phyloP scores from a whole-genome alignment of 64 coral and sea anemone species.

The Trachythela sp. region DNA sequence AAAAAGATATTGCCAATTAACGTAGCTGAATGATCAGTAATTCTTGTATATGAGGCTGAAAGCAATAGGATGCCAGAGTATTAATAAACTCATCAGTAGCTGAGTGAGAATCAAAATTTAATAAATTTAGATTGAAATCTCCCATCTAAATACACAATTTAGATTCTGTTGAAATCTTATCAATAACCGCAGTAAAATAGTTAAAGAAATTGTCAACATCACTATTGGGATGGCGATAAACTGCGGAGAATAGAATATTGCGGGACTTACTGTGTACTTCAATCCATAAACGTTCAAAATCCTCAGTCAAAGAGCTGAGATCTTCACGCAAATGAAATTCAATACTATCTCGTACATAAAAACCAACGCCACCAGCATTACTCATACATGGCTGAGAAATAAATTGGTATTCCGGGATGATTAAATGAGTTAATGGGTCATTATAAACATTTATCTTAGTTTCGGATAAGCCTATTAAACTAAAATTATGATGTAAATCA shows the following conservation, averaged over 20 bases:
- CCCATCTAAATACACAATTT: slow-evolving; percentile 6
- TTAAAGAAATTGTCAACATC: slow-evolving; percentile 15
- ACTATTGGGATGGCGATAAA: slow-evolving; percentile 39
- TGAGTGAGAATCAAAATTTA: slow-evolving; percentile 40
- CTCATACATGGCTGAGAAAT: not conserved
- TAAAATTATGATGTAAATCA: not conserved
- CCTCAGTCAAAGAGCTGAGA: not conserved
- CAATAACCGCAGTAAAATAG: not conserved
- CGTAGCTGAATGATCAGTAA: not conserved
- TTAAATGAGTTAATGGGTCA: not conserved
- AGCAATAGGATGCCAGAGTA: not conserved
- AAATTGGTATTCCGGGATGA: not conserved
- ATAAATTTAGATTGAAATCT: slow-evolving; percentile 35
- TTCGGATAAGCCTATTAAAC: not conserved
- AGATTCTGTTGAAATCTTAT: slow-evolving; percentile 1
- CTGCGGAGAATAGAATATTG: not conserved
- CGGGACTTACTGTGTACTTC: slow-evolving; percentile 14
- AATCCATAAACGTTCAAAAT: slow-evolving; percentile 30
- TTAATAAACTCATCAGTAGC: not conserved
- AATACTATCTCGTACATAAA: no score
- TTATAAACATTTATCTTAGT: not conserved
- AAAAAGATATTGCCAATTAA: slow-evolving; percentile 18
- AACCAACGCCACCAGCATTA: not conserved
- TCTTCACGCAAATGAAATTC: not conserved
- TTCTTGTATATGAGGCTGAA: not conserved